phyloP scores from a whole-genome alignment of 2,113 vertebrate genomes.

The Prunella himalayana region DNA sequence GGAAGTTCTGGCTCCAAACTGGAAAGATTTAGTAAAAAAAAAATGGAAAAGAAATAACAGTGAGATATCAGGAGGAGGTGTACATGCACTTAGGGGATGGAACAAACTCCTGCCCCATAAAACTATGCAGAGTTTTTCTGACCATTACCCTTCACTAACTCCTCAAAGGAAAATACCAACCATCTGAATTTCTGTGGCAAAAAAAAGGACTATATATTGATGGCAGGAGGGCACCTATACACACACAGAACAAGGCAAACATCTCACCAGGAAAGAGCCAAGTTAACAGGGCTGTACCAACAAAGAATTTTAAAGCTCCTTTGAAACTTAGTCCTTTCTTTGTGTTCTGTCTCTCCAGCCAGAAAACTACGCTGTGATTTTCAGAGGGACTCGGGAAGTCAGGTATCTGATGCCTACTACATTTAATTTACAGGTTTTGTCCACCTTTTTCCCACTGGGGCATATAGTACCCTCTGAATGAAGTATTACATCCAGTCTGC shows the following conservation, averaged over 20 bases:
- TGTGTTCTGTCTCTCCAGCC: neutral
- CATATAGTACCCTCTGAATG: neutral
- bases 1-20: neutral
- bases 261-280: neutral
- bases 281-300: neutral
- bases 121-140: neutral
- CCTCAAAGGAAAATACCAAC: neutral
- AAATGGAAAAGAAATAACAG: neutral
- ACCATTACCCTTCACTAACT: neutral
- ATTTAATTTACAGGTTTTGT: neutral
- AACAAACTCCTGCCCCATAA: neutral
- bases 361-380: neutral
- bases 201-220: neutral
- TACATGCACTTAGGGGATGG: neutral
- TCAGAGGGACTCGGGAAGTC: neutral
- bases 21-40: neutral
- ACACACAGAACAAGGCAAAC: neutral
- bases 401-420: neutral
- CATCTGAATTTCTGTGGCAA: neutral
- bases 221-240: neutral
- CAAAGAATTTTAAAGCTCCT: neutral
- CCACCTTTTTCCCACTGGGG: neutral
- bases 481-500: neutral
- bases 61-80: neutral
- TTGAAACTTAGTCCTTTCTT: neutral